phyloP scores from a whole-genome alignment of 2,113 vertebrate species.

The Limnothrissa miodon region DNA sequence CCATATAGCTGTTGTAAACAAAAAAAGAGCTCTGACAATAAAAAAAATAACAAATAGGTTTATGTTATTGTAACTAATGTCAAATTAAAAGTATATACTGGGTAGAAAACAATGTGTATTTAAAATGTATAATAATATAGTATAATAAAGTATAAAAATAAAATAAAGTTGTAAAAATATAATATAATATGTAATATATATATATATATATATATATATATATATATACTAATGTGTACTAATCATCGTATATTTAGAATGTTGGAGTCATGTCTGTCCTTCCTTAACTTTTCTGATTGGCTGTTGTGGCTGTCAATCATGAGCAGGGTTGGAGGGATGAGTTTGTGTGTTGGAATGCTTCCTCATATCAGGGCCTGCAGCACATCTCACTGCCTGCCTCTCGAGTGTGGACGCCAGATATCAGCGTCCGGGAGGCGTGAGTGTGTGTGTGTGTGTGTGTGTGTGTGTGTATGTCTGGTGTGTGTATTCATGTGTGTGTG shows the following conservation, averaged over 20 bases:
- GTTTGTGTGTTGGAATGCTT: slow-evolving; percentile 33
- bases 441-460: slow-evolving; percentile 5
- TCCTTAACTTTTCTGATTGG: neutral
- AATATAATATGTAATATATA: too few species aligned
- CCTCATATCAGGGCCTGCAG: slow-evolving; percentile 9
- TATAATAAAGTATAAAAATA: too few species aligned
- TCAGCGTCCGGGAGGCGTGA: slow-evolving; percentile 34
- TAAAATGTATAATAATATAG: too few species aligned
- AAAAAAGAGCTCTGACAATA: too few species aligned
- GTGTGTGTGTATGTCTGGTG: neutral
- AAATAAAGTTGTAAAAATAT: too few species aligned
- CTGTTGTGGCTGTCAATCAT: neutral
- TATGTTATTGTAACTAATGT: too few species aligned
- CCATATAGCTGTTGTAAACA: neutral
- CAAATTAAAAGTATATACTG: too few species aligned
- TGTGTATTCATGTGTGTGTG: neutral
- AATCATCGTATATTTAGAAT: neutral
- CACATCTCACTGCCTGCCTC: slow-evolving; percentile 34
- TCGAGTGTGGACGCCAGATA: slow-evolving; percentile 36
- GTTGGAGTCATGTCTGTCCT: neutral
- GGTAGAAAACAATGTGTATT: too few species aligned
- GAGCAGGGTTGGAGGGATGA: slow-evolving; percentile 39
- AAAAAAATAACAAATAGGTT: too few species aligned
- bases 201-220: too few species aligned
- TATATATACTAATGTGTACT: too few species aligned